Evolutionary conservation across 2,113 vertebrate species (phyloP), one percentile per base, ranked within the genome.

Genomic region (Macrotus californicus): DNA sequence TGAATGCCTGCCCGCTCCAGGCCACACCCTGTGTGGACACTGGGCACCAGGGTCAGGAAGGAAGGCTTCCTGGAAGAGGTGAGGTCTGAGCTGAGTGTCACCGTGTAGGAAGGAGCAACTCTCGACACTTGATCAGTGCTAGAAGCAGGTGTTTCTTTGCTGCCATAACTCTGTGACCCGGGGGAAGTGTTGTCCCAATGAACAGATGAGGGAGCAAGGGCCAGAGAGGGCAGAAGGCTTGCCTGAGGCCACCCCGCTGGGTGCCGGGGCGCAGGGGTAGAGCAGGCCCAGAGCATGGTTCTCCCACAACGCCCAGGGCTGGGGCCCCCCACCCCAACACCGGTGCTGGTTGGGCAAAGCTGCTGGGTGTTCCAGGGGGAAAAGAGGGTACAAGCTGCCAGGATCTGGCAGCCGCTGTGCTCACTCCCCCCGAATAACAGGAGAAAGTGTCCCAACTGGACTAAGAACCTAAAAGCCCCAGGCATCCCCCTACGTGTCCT

Each of bases 51-150:
- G 54, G 29, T 50, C 82, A 36, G 36, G n/a, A 21, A 6, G 56
- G 89, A 89, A 36, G 54, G 61, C 91, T 85, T 89, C 80, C 75
- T 73, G 72, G 76, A 73, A 19, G 81, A 96, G 85, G 64, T 6
- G 39, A 41, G 88, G 61, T 39, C 79, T 7, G 3, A 77, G 83
- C 46, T 39, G 59, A 46, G 43, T n/a, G 29, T 81, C 12, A 1
- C 34, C 0, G 13, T 9, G 5, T 0, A 18, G 10, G 54, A 34
- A 52, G 72, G 29, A 61, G 52, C 6, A 13, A 3, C 29, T 64
- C 59, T 31, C 29, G 31, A 31, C 29, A 64, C 29, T 31, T 31
- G 31, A 31, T 64, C 26, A 59, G 61, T 34, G 24, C 34, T 56
- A 9, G 34, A 29, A 52, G 34, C 77, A 10, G 22, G 61, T 7